Evolutionary conservation across 2,113 vertebrate genomes (phyloP).

Genomic region (Channa argus): DNA sequence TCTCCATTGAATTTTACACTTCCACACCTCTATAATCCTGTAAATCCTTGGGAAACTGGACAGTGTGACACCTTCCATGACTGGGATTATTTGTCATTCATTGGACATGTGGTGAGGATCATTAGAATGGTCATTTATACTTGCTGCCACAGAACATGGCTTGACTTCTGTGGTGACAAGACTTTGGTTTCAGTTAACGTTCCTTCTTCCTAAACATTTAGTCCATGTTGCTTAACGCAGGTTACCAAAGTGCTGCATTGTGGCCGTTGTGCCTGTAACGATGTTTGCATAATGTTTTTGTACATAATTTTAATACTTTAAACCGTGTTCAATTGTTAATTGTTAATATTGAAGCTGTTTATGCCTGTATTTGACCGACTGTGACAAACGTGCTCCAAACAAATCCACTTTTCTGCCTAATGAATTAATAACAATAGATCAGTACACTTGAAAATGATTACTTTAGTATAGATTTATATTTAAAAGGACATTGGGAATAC

Average conservation of each 20-base stretch:
- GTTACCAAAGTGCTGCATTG: slow-evolving; percentile 12
- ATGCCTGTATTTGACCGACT: slow-evolving; percentile 40
- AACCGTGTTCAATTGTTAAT: slow-evolving; percentile 33
- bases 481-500: slow-evolving; percentile 40
- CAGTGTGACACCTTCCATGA: background rate
- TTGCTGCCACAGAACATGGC: slow-evolving; percentile 11
- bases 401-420: slow-evolving; percentile 49
- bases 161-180: slow-evolving; percentile 3
- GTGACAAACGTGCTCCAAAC: slow-evolving; percentile 49
- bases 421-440: slow-evolving; percentile 26
- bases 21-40: background rate
- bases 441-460: slow-evolving; percentile 44
- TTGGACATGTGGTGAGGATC: slow-evolving; percentile 6
- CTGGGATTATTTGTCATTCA: slow-evolving; percentile 8
- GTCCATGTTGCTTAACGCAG: slow-evolving; percentile 8
- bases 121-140: background rate
- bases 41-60: slow-evolving; percentile 47
- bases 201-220: slow-evolving; percentile 13
- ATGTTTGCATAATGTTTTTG: slow-evolving; percentile 19
- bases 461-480: slow-evolving; percentile 55
- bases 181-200: slow-evolving; percentile 44
- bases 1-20: background rate
- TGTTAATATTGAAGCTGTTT: slow-evolving; percentile 31
- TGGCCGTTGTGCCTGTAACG: background rate
- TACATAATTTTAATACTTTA: slow-evolving; percentile 14